Conservation (phyloP, 2,797 vertebrate species). For the Cyprinella venusta region DNA sequence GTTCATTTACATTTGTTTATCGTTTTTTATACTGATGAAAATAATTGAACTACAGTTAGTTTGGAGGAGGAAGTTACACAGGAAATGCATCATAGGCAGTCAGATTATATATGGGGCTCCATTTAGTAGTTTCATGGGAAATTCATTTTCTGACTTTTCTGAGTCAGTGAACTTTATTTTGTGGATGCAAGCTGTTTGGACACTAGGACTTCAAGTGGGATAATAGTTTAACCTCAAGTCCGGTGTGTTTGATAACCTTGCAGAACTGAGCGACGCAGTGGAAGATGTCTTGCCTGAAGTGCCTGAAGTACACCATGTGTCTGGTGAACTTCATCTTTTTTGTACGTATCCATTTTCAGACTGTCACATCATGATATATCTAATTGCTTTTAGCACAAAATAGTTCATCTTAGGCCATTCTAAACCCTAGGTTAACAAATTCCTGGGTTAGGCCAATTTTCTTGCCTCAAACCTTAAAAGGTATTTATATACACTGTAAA, state of each 20-base stretch:
- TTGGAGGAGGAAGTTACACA: constrained; percentile 28
- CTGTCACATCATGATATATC: background rate
- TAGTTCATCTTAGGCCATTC: background rate
- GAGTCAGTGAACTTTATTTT: constrained; percentile 9
- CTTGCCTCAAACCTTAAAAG: background rate
- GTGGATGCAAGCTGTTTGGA: background rate
- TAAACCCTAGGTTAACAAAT: background rate
- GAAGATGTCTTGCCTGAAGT: constrained; percentile 80
- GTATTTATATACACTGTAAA: background rate
- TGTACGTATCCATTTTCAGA: constrained; percentile 68
- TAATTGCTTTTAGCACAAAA: background rate
- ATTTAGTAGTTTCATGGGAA: constrained; percentile 20
- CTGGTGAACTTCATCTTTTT: constrained; percentile 80
- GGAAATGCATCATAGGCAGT: constrained; percentile 40
- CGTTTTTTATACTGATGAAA: background rate
- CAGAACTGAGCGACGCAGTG: constrained; percentile 59
- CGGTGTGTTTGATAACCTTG: background rate
- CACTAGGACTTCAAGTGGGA: background rate
- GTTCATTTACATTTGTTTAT: background rate
- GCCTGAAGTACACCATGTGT: constrained; percentile 82
- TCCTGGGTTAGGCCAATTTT: background rate
- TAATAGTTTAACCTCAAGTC: background rate
- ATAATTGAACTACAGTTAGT: background rate
- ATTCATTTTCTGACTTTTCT: background rate
- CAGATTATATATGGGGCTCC: background rate